Percentiles rank a stretch among this genome's conserved stretches.
Evolutionary conservation across 2,113 vertebrate genomes (phyloP).

Genomic region (Cichladusa arquata): DNA sequence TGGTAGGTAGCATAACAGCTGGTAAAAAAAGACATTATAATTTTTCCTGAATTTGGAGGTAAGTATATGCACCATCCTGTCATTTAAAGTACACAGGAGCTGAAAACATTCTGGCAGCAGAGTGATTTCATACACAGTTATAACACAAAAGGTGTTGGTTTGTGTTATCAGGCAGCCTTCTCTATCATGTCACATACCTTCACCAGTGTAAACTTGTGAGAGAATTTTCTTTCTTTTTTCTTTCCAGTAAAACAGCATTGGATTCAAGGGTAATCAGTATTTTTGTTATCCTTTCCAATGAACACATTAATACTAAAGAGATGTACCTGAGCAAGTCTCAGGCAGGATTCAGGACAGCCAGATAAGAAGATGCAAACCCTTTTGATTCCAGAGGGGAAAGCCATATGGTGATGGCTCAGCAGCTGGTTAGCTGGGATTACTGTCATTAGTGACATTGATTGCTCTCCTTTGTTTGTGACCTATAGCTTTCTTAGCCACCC

Average conservation of each 20-base stretch:
- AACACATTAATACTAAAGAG: neutral
- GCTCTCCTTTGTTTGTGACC: neutral
- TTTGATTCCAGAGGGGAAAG: neutral
- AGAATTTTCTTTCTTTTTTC: neutral
- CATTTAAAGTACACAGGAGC: neutral
- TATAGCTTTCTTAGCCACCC: neutral
- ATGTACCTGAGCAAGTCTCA: neutral
- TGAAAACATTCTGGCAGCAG: neutral
- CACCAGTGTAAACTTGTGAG: neutral
- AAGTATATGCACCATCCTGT: neutral
- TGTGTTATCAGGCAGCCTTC: neutral
- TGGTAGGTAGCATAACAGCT: neutral
- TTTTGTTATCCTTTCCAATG: neutral
- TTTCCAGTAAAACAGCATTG: neutral
- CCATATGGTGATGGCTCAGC: neutral
- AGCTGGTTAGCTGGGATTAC: neutral
- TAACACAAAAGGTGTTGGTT: neutral
- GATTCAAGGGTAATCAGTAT: neutral
- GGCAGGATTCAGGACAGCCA: neutral
- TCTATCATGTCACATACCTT: neutral
- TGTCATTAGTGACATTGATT: neutral
- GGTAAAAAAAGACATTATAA: neutral
- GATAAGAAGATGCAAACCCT: neutral
- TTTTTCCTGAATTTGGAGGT: neutral
- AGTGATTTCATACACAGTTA: rapidly evolving